phyloP scores from a whole-genome alignment of 1,140 invertebrate genomes.

The Nilaparvata lugens region DNA sequence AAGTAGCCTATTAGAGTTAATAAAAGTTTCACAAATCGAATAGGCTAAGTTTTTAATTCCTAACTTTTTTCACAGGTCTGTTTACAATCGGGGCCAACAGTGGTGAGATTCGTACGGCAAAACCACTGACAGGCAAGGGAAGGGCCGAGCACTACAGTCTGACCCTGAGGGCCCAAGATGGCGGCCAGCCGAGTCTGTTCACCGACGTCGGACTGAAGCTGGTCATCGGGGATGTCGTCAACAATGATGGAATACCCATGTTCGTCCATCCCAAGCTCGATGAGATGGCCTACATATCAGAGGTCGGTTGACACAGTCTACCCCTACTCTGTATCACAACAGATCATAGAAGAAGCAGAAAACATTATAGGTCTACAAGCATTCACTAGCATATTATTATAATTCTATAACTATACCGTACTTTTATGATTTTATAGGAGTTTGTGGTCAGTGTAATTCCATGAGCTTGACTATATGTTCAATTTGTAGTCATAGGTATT shows the following conservation, averaged over 20 bases:
- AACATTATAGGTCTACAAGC: too few relatives aligned
- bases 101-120: conserved; percentile 55
- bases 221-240: conserved; percentile 70
- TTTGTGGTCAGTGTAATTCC: too few relatives aligned
- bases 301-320: conserved; percentile 43
- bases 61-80: conserved; percentile 40
- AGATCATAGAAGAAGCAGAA: too few relatives aligned
- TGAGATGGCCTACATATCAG: conserved; percentile 59
- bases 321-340: too few relatives aligned
- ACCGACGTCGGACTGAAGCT: conserved; percentile 53
- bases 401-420: too few relatives aligned
- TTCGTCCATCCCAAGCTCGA: conserved; percentile 60
- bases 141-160: conserved; percentile 63
- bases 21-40: too few relatives aligned
- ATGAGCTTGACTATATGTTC: too few relatives aligned
- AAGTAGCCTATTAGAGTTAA: too few relatives aligned
- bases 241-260: conserved; percentile 70
- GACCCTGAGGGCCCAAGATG: conserved; percentile 57
- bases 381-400: too few relatives aligned
- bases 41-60: too few relatives aligned
- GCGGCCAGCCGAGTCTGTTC: conserved; percentile 50
- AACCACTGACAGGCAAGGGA: conserved; percentile 62
- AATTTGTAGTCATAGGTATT: too few relatives aligned
- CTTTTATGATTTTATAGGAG: too few relatives aligned
- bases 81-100: conserved; percentile 56